Conservation (phyloP, 2,113 vertebrate species). For the Callipepla californica region DNA sequence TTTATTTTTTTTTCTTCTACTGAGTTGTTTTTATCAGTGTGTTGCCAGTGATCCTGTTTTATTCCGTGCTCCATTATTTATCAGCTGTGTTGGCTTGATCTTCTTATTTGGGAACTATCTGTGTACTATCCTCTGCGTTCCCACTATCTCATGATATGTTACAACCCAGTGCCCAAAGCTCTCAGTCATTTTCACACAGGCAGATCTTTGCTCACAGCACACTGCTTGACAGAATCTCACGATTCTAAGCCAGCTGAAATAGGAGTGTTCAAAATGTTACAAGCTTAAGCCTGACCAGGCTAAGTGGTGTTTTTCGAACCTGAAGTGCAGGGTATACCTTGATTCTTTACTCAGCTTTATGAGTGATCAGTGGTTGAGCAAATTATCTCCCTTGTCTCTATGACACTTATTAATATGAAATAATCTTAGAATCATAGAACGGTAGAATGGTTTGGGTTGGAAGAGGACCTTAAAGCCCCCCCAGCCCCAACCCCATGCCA, state of each 20-base stretch:
- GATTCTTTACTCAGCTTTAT: background rate
- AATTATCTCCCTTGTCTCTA: conserved; percentile 31
- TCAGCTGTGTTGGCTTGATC: background rate
- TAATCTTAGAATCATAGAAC: background rate
- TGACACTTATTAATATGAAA: conserved; percentile 6
- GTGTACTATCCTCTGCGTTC: background rate
- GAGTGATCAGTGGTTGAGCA: background rate
- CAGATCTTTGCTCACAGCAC: background rate
- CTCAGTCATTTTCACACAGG: background rate
- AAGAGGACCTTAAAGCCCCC: background rate
- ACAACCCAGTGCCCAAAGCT: background rate
- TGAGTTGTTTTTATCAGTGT: background rate
- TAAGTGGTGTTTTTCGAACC: background rate
- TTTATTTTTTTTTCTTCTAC: background rate
- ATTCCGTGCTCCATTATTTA: background rate
- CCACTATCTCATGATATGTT: background rate
- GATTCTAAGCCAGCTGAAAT: background rate
- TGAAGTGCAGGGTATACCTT: background rate
- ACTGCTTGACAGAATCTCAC: background rate
- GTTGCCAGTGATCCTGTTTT: background rate
- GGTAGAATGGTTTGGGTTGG: background rate
- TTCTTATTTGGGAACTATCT: background rate
- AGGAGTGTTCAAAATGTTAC: background rate
- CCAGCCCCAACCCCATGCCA: background rate
- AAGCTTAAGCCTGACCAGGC: background rate